Percentiles rank a stretch among this genome's conserved stretches.
Evolutionary conservation across 1,140 invertebrate genomes (phyloP).

Genomic region (Brachionus paranguensis): DNA sequence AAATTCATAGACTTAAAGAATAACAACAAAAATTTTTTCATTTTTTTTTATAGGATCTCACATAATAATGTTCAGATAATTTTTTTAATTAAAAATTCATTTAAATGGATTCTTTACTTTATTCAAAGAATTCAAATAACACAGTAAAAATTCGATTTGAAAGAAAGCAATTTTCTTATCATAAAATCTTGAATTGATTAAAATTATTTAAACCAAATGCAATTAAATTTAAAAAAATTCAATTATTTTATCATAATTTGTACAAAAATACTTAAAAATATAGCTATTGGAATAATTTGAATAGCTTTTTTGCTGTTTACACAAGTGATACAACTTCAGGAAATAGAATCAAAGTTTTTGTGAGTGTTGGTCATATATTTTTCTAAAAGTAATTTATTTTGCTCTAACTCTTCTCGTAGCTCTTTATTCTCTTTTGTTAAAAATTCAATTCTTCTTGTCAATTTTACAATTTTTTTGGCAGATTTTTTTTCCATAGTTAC

Average conservation of each 20-base stretch:
- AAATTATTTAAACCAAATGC: background rate
- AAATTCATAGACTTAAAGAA: too few relatives aligned
- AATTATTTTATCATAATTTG: background rate
- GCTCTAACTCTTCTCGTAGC: background rate
- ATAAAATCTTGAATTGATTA: background rate
- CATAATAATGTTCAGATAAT: too few relatives aligned
- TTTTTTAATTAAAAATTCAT: too few relatives aligned
- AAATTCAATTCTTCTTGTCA: background rate
- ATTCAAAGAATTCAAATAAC: too few relatives aligned
- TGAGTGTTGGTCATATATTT: background rate
- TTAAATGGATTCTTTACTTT: too few relatives aligned
- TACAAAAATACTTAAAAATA: too few relatives aligned
- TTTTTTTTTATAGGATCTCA: too few relatives aligned
- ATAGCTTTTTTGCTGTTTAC: background rate
- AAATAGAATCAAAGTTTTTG: background rate
- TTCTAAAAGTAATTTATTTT: background rate
- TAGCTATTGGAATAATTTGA: too few relatives aligned
- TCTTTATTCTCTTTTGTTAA: background rate
- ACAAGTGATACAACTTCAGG: background rate
- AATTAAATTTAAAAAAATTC: background rate
- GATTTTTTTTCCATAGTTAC: slow-evolving; percentile 21
- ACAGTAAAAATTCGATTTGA: too few relatives aligned
- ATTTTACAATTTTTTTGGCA: background rate
- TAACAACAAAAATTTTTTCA: too few relatives aligned
- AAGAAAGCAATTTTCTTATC: too few relatives aligned